Percentiles rank a stretch among this genome's conserved stretches.
phyloP scores from a whole-genome alignment of 2,797 vertebrate species.

The Centroberyx gerrardi region DNA sequence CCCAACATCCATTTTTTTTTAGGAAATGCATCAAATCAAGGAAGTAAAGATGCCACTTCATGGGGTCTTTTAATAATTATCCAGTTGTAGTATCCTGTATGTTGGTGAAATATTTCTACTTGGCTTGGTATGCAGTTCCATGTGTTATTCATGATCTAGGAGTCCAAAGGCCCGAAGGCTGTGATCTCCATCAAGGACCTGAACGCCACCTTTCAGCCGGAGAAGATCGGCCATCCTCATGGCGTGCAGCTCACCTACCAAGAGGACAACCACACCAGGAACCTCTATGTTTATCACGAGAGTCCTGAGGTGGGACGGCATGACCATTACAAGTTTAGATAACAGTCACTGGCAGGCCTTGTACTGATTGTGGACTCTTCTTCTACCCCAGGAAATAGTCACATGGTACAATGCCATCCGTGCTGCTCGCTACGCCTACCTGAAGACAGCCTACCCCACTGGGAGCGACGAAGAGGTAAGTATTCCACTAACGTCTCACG shows the following conservation, averaged over 20 bases:
- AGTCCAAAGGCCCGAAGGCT: slow-evolving; percentile 91
- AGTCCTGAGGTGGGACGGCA: slow-evolving; percentile 85
- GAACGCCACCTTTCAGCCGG: slow-evolving; percentile 93
- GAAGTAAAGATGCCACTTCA: no score
- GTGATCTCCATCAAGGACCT: slow-evolving; percentile 89
- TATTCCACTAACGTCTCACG: background rate
- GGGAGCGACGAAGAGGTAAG: slow-evolving; percentile 89
- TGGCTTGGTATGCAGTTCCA: background rate
- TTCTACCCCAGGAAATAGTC: slow-evolving; percentile 90
- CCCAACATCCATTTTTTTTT: no score
- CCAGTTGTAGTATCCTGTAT: background rate
- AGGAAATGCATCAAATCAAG: no score
- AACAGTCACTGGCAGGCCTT: background rate
- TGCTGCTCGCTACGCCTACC: slow-evolving; percentile 90
- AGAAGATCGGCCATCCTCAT: slow-evolving; percentile 90
- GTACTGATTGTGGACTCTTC: slow-evolving; percentile 17
- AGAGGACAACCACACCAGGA: slow-evolving; percentile 84
- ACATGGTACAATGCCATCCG: slow-evolving; percentile 95
- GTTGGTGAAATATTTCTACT: background rate
- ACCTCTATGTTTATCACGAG: slow-evolving; percentile 93
- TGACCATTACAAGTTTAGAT: background rate
- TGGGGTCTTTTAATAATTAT: no score
- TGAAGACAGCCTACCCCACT: slow-evolving; percentile 90
- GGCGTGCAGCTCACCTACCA: slow-evolving; percentile 93
- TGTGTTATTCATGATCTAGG: slow-evolving; percentile 62